Evolutionary conservation across 2,888 invertebrate species (phyloP).

Genomic region (Tineola bisselliella): DNA sequence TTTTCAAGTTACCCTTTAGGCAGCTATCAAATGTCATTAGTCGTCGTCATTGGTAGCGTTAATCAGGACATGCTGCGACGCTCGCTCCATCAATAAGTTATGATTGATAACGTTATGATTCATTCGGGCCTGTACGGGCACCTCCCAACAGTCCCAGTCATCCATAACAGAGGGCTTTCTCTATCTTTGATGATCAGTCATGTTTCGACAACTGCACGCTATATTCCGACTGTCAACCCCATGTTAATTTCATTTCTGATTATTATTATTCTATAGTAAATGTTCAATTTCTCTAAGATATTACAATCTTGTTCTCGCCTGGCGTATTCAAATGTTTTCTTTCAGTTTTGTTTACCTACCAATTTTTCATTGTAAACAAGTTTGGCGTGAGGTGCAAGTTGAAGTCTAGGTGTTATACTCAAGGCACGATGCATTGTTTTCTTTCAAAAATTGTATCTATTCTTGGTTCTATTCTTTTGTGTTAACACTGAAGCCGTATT

Average conservation of each 20-base stretch:
- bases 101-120: conserved; percentile 46
- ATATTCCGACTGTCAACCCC: not conserved
- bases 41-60: conserved; percentile 26
- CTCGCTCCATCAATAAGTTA: conserved; percentile 53
- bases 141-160: not conserved
- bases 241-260: not conserved
- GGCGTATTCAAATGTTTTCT: not conserved
- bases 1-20: conserved; percentile 16
- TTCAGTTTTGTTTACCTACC: conserved; percentile 1
- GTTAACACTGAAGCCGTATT: conserved; percentile 47
- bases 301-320: not conserved
- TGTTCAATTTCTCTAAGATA: not conserved
- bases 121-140: not conserved
- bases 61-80: conserved; percentile 31
- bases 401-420: conserved; percentile 55
- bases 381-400: conserved; percentile 45
- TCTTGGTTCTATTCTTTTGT: conserved; percentile 42
- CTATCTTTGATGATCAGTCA: conserved; percentile 40
- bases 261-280: not conserved
- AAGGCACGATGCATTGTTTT: conserved; percentile 61
- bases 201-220: conserved; percentile 26
- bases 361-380: conserved; percentile 10
- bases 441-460: conserved; percentile 63
- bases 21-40: conserved; percentile 25
- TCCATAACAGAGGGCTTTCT: conserved; percentile 16